These are phyloP conservation scores for Pseudocheirus occidentalis DNA, from an alignment of 2,797 vertebrate genomes.

Conservation along the genomic window DNA sequence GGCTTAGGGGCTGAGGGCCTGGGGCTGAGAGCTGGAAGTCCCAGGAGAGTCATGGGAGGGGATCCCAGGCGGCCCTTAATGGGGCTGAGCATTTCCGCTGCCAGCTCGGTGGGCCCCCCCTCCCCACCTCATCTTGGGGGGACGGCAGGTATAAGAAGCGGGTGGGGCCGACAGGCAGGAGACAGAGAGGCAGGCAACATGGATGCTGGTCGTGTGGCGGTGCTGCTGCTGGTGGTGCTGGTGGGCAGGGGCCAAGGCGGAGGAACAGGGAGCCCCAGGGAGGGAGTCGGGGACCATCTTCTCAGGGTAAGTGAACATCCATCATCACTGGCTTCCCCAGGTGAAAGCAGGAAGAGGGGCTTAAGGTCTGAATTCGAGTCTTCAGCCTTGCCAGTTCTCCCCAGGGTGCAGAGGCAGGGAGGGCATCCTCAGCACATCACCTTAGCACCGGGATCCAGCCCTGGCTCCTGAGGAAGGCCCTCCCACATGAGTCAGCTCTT, in stretches of 20 bases:
- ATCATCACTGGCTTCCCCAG: not conserved
- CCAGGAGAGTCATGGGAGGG: conserved; percentile 22
- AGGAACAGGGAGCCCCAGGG: not conserved
- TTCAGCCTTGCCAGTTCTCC: not conserved
- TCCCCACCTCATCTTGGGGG: conserved; percentile 8
- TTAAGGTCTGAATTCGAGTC: not conserved
- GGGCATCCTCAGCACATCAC: not conserved
- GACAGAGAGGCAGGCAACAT: conserved; percentile 56
- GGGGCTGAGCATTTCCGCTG: conserved; percentile 60
- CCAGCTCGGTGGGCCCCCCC: conserved; percentile 21
- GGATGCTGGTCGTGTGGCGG: conserved; percentile 38
- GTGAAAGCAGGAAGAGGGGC: not conserved
- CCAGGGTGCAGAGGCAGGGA: not conserved
- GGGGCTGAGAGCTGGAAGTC: conserved; percentile 61
- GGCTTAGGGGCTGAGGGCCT: conserved; percentile 44
- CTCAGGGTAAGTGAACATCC: conserved; percentile 32
- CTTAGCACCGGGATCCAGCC: not conserved
- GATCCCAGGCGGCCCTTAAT: conserved; percentile 68
- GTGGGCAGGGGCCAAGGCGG: conserved; percentile 2
- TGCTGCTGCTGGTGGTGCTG: conserved; percentile 47
- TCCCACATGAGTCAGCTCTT: not conserved
- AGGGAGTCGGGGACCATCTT: not conserved
- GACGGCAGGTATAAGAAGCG: conserved; percentile 70
- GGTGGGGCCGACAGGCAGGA: not conserved
- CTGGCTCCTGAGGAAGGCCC: not conserved